These are phyloP conservation scores for Stramonita haemastoma DNA, from an alignment of 2,888 invertebrate species.

Conservation along the genomic window DNA sequence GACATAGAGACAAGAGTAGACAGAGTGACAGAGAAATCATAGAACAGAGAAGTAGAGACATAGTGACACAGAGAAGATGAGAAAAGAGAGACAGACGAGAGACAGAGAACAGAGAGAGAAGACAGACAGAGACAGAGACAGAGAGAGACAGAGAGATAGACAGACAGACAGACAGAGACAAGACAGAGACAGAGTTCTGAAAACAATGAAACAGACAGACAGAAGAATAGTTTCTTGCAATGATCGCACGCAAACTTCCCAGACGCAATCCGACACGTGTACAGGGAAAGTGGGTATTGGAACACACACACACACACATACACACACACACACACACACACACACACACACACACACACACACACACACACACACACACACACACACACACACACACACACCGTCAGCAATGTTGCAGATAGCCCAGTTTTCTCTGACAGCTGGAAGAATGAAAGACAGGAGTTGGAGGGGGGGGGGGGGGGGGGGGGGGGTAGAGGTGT, in stretches of 20 bases:
- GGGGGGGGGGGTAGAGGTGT: not conserved
- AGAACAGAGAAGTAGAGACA: not conserved
- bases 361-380: conserved; percentile 24
- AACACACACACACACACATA: conserved; percentile 4
- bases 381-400: conserved; percentile 7
- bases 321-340: conserved; percentile 12
- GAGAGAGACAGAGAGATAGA: not conserved
- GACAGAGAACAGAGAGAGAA: too few relatives aligned
- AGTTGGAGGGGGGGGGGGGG: not conserved
- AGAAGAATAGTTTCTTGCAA: not conserved
- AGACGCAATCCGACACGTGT: not conserved
- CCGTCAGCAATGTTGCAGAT: not conserved
- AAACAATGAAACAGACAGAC: not conserved
- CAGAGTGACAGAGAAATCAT: too few relatives aligned
- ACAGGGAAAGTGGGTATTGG: not conserved
- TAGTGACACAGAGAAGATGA: too few relatives aligned
- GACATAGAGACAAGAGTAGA: too few relatives aligned
- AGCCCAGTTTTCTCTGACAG: not conserved
- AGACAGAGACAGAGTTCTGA: not conserved
- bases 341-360: conserved; percentile 7
- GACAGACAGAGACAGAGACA: too few relatives aligned
- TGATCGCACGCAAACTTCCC: too few relatives aligned
- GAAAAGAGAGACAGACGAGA: too few relatives aligned
- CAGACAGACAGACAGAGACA: not conserved
- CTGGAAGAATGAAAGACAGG: not conserved